phyloP scores from a whole-genome alignment of 2,888 invertebrate genomes.

The Apotomis turbidana region DNA sequence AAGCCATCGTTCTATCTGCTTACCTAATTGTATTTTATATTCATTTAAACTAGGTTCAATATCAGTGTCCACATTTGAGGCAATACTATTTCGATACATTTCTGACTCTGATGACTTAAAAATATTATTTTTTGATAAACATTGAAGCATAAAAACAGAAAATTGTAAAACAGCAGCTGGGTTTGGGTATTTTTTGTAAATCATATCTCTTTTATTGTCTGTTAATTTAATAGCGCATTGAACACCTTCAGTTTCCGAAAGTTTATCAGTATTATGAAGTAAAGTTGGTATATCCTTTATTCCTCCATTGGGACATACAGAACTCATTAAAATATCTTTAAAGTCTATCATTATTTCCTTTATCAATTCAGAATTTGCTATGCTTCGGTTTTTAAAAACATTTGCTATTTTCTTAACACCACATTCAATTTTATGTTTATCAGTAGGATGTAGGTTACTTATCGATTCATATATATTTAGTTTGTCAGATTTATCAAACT shows the following conservation, averaged over 20 bases:
- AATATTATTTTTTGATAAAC: conserved; percentile 38
- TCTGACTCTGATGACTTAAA: conserved; percentile 33
- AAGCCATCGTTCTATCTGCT: conserved; percentile 66
- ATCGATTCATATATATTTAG: not conserved
- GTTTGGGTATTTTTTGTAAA: conserved; percentile 41
- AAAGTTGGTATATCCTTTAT: conserved; percentile 52
- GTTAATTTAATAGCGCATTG: conserved; percentile 51
- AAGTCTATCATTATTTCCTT: conserved; percentile 58
- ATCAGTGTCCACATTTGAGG: conserved; percentile 46
- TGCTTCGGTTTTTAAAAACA: conserved; percentile 49
- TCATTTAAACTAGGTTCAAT: conserved; percentile 48
- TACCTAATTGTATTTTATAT: conserved; percentile 53
- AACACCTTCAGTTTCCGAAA: conserved; percentile 52
- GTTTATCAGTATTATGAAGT: conserved; percentile 50
- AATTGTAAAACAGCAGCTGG: conserved; percentile 44
- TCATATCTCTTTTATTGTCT: conserved; percentile 47
- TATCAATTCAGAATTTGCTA: conserved; percentile 45
- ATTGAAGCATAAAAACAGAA: conserved; percentile 54
- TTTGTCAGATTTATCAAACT: not conserved
- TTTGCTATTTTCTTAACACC: conserved; percentile 51
- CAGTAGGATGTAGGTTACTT: conserved; percentile 49
- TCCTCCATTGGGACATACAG: conserved; percentile 49
- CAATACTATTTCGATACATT: conserved; percentile 43
- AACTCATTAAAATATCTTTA: conserved; percentile 52
- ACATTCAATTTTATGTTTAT: conserved; percentile 54